A percentile compares a stretch with the other conserved stretches of the same genome.
phyloP scores from a whole-genome alignment of 2,888 invertebrate genomes.

The Cryptus armator region DNA sequence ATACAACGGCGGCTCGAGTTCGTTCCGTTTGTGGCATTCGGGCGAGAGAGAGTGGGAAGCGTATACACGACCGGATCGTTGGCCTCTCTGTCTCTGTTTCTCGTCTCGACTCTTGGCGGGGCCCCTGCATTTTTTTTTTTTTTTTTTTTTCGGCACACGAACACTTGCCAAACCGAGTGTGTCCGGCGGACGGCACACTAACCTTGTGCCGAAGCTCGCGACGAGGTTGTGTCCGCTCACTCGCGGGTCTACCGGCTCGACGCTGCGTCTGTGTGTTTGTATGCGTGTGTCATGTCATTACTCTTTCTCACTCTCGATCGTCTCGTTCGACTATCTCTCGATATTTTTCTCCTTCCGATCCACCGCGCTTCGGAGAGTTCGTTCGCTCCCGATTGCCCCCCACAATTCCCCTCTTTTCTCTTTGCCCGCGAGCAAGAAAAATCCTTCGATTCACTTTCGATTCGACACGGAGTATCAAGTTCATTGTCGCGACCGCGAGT shows the following conservation, averaged over 20 bases:
- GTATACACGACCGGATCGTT: constrained; percentile 57
- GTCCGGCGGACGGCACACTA: constrained; percentile 77
- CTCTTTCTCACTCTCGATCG: constrained; percentile 64
- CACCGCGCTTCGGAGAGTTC: constrained; percentile 53
- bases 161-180: constrained; percentile 72
- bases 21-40: constrained; percentile 22
- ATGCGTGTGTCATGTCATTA: constrained; percentile 66
- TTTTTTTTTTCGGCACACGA: constrained; percentile 44
- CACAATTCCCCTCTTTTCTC: constrained; percentile 61
- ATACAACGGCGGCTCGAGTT: constrained; percentile 8
- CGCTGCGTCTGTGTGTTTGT: not conserved
- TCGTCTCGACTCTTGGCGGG: constrained; percentile 40
- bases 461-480: constrained; percentile 55
- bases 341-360: constrained; percentile 69
- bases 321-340: constrained; percentile 41
- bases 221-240: constrained; percentile 55
- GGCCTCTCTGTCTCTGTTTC: constrained; percentile 59
- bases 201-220: constrained; percentile 79
- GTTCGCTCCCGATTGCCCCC: constrained; percentile 40
- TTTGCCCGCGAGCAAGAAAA: constrained; percentile 72
- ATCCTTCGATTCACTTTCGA: constrained; percentile 67
- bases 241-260: constrained; percentile 12
- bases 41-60: constrained; percentile 31
- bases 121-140: constrained; percentile 39
- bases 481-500: constrained; percentile 63